Percentiles rank a stretch among this genome's conserved stretches.
Evolutionary conservation across 2,797 vertebrate genomes (phyloP).

Genomic region (Antrozous pallidus): DNA sequence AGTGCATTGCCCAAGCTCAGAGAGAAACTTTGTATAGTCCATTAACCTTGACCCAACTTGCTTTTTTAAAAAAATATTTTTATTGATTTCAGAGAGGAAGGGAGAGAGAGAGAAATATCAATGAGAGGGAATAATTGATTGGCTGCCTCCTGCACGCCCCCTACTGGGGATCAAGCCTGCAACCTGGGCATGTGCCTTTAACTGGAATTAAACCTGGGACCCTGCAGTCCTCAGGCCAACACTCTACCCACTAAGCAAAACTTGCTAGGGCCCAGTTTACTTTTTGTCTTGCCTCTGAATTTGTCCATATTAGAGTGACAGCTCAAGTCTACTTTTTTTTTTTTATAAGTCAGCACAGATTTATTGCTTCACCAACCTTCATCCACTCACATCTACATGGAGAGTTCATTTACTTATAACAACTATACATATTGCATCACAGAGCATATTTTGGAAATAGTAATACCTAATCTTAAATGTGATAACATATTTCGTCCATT

Average conservation of each 20-base stretch:
- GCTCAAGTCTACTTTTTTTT: not conserved
- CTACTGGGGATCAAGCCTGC: no score
- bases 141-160: no score
- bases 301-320: not conserved
- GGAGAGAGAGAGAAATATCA: no score
- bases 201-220: no score
- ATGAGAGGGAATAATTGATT: no score
- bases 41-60: not conserved
- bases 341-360: slow-evolving; percentile 13
- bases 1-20: not conserved
- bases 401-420: not conserved
- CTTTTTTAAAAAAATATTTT: no score
- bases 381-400: not conserved
- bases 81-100: no score
- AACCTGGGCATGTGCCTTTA: no score
- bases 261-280: no score
- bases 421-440: not conserved
- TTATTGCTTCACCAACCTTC: not conserved
- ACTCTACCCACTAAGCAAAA: no score
- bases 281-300: not conserved
- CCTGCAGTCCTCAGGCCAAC: no score
- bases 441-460: not conserved
- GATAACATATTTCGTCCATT: not conserved
- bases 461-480: not conserved
- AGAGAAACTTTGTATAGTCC: not conserved